A percentile compares a stretch with the other conserved stretches of the same genome.
Evolutionary conservation across 2,888 invertebrate genomes (phyloP).

Genomic region (Coelopa pilipes): DNA sequence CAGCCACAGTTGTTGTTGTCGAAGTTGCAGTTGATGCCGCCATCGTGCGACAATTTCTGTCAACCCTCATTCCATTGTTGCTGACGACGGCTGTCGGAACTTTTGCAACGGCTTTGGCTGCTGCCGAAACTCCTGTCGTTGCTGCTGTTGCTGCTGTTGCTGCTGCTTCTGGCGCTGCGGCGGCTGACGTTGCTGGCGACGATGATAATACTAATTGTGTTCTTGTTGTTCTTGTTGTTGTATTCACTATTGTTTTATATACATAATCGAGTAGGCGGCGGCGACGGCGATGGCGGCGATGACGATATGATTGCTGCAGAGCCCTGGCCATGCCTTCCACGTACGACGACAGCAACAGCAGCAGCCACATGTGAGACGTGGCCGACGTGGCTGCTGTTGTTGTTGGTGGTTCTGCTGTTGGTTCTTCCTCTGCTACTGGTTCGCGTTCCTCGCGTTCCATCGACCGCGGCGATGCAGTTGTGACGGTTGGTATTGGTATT

Average conservation of each 20-base stretch:
- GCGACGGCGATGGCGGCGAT: neutral
- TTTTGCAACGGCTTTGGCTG: neutral
- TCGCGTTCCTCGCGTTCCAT: slow-evolving; percentile 3
- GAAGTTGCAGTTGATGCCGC: too few relatives aligned
- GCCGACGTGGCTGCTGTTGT: neutral
- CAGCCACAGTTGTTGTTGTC: neutral
- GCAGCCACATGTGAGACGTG: too few relatives aligned
- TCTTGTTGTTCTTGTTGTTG: too few relatives aligned
- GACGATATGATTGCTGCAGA: neutral
- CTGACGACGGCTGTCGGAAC: too few relatives aligned
- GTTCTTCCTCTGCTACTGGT: neutral
- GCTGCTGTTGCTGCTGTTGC: neutral
- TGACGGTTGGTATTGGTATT: slow-evolving; percentile 44
- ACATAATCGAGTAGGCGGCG: neutral
- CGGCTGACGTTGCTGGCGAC: too few relatives aligned
- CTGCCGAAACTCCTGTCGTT: slow-evolving; percentile 28
- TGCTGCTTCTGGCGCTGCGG: neutral
- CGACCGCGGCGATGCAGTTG: slow-evolving; percentile 26
- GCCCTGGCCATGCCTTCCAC: too few relatives aligned
- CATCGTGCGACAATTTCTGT: neutral
- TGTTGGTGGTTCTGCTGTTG: slow-evolving; percentile 1
- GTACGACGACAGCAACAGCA: too few relatives aligned
- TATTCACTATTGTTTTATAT: too few relatives aligned
- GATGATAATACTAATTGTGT: too few relatives aligned
- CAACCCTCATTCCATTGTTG: neutral